Evolutionary conservation across 1,140 invertebrate species (phyloP).

Genomic region (Brevipalpus yothersi): DNA sequence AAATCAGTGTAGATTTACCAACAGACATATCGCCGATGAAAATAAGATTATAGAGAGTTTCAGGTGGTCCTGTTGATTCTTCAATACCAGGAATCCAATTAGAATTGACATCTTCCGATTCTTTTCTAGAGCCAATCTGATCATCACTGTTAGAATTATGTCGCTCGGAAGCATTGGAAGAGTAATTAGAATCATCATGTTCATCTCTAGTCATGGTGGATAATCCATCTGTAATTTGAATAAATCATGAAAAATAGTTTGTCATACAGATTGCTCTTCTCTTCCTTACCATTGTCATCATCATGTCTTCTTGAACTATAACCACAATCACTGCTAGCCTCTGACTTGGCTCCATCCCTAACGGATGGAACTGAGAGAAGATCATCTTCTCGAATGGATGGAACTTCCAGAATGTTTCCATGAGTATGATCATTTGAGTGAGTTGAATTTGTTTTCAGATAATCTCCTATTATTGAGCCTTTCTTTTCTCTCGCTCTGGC

Average conservation of each 20-base stretch:
- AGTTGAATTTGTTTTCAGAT: neutral
- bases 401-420: too few relatives aligned
- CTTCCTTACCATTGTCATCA: too few relatives aligned
- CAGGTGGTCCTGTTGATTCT: constrained; percentile 21
- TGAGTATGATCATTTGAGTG: too few relatives aligned
- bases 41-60: constrained; percentile 35
- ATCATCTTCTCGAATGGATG: too few relatives aligned
- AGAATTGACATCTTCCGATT: neutral
- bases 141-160: neutral
- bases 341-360: too few relatives aligned
- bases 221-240: neutral
- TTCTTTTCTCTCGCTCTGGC: constrained; percentile 5
- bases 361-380: too few relatives aligned
- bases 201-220: neutral
- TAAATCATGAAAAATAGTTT: neutral
- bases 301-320: too few relatives aligned
- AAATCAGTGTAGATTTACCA: constrained; percentile 38
- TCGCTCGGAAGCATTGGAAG: neutral
- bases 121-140: neutral
- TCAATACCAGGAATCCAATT: neutral
- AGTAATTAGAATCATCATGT: neutral
- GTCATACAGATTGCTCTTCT: neutral
- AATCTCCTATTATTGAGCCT: constrained; percentile 12
- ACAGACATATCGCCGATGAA: constrained; percentile 39
- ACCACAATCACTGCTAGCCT: too few relatives aligned